These are phyloP conservation scores for Drosophila subsilvestris DNA, from an alignment of 2,888 invertebrate genomes.

Conservation along the genomic window DNA sequence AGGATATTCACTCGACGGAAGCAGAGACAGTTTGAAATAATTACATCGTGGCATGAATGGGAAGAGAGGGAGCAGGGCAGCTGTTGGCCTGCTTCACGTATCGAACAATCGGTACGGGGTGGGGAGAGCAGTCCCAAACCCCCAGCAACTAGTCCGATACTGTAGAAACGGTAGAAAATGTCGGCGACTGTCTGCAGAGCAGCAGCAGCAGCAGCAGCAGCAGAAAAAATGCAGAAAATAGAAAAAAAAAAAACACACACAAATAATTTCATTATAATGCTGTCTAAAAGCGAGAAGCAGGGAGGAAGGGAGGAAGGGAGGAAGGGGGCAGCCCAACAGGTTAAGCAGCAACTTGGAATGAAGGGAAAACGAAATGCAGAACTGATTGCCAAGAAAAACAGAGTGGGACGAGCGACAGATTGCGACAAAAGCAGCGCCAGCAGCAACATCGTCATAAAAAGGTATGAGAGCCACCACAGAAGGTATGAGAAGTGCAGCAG, in stretches of 20 bases:
- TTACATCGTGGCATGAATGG: conserved; percentile 44
- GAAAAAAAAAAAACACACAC: conserved; percentile 63
- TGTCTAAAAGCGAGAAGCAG: conserved; percentile 32
- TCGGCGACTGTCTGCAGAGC: conserved; percentile 14
- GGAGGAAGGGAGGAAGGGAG: not conserved
- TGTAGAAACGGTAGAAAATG: conserved; percentile 8
- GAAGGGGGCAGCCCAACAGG: conserved; percentile 43
- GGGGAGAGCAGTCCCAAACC: conserved; percentile 4
- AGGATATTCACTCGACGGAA: conserved; percentile 59
- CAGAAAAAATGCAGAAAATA: conserved; percentile 19
- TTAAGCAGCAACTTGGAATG: conserved; percentile 27
- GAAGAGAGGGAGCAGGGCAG: not conserved
- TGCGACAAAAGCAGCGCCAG: conserved; percentile 9
- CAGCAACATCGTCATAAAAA: conserved; percentile 6
- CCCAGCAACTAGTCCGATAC: conserved; percentile 12
- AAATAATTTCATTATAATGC: conserved; percentile 77
- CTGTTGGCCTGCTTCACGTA: conserved; percentile 35
- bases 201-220: conserved; percentile 21
- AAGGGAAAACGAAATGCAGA: conserved; percentile 27
- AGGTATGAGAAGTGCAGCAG: not conserved
- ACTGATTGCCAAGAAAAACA: conserved; percentile 25
- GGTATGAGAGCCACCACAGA: not conserved
- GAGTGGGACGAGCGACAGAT: conserved; percentile 41
- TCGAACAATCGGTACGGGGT: conserved; percentile 50
- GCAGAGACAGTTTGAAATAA: conserved; percentile 76